phyloP scores from a whole-genome alignment of 2,797 vertebrate species.

The Eupleurogrammus muticus region DNA sequence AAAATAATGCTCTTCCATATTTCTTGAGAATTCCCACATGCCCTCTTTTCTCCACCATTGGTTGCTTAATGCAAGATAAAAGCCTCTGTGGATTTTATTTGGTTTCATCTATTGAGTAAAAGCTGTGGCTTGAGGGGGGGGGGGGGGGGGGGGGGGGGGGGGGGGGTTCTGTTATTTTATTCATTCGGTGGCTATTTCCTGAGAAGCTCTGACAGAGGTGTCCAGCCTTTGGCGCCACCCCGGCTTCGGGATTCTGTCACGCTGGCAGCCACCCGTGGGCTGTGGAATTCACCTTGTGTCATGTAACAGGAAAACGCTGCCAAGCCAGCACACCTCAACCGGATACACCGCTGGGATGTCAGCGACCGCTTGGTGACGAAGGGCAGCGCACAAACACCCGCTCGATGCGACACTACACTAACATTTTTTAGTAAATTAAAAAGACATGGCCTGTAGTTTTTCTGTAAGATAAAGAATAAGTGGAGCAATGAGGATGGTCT shows the following conservation, averaged over 20 bases:
- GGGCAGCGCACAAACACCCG: background rate
- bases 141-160: no score
- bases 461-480: background rate
- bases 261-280: conserved; percentile 25
- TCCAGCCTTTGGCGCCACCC: conserved; percentile 19
- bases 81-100: conserved; percentile 43
- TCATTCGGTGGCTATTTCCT: conserved; percentile 2
- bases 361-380: background rate
- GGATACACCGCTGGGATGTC: conserved; percentile 18
- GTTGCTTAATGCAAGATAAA: conserved; percentile 40
- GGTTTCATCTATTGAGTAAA: conserved; percentile 46
- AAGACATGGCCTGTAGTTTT: background rate
- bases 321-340: conserved; percentile 13
- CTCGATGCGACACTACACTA: background rate
- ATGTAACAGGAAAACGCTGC: conserved; percentile 25
- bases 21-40: conserved; percentile 36
- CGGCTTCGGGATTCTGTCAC: conserved; percentile 30
- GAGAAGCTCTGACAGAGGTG: conserved; percentile 19
- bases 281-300: conserved; percentile 31
- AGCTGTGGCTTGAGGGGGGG: background rate
- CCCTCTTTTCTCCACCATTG: conserved; percentile 45
- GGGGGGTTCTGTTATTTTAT: background rate
- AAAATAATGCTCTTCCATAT: background rate
- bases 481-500: no score
- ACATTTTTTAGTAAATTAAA: background rate